A percentile compares a stretch with the other conserved stretches of the same genome.
These are phyloP conservation scores for Sepiola atlantica DNA, from an alignment of 2,888 invertebrate genomes.

Conservation along the genomic window DNA sequence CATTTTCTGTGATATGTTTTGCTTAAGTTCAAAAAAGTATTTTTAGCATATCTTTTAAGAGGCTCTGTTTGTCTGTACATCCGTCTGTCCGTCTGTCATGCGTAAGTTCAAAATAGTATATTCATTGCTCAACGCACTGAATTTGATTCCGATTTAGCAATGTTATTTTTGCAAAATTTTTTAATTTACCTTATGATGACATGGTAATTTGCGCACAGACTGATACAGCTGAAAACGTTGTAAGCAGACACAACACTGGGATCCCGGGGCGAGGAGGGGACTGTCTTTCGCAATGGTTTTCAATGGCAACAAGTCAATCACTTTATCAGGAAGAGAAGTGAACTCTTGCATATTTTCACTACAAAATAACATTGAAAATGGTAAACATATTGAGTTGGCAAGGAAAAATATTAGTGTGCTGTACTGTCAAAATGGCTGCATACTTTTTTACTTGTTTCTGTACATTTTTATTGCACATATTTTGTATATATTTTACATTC, in stretches of 20 bases:
- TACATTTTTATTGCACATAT: too few species aligned
- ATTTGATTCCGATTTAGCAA: not conserved
- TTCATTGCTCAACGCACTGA: not conserved
- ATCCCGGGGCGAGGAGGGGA: slow-evolving; percentile 68
- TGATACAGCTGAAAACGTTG: slow-evolving; percentile 68
- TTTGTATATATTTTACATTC: too few species aligned
- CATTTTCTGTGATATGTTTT: too few species aligned
- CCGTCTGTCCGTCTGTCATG: too few species aligned
- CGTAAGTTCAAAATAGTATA: too few species aligned
- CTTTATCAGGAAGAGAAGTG: slow-evolving; percentile 70
- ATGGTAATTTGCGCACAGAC: slow-evolving; percentile 70
- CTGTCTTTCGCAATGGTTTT: slow-evolving; percentile 68
- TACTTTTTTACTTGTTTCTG: too few species aligned
- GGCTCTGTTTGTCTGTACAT: too few species aligned
- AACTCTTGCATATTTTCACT: slow-evolving; percentile 48
- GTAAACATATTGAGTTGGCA: too few species aligned
- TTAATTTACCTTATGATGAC: slow-evolving; percentile 70
- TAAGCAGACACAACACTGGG: slow-evolving; percentile 74
- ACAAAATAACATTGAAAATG: not conserved
- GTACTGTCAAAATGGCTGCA: too few species aligned
- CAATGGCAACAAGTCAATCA: slow-evolving; percentile 66
- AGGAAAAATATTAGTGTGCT: too few species aligned
- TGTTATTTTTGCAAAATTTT: not conserved
- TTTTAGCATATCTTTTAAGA: too few species aligned
- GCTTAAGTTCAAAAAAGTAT: too few species aligned